Evolutionary conservation across 2,113 vertebrate species (phyloP).

Genomic region (Actenoides lindsayi): DNA sequence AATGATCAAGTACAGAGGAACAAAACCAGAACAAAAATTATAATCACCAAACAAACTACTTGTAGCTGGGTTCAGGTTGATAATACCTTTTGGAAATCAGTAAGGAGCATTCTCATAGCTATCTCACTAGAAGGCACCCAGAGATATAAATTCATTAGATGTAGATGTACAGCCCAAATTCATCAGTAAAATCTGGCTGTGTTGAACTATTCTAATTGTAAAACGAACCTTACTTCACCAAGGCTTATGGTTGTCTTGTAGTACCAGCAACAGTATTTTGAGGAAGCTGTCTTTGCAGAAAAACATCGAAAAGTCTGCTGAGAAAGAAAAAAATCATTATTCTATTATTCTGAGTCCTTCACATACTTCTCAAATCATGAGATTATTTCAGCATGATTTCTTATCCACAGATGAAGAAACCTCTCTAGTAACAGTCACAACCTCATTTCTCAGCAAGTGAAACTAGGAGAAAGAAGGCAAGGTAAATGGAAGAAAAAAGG

Average conservation of each 20-base stretch:
- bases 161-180: background rate
- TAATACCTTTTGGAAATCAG: constrained; percentile 22
- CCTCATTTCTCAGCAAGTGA: background rate
- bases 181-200: background rate
- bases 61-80: background rate
- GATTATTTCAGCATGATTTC: background rate
- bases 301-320: background rate
- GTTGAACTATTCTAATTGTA: background rate
- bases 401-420: background rate
- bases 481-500: background rate
- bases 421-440: background rate
- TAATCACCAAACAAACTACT: background rate
- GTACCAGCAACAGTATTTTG: background rate
- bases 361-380: background rate
- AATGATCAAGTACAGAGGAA: background rate
- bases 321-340: background rate
- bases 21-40: background rate
- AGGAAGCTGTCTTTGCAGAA: background rate
- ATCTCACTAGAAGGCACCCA: background rate
- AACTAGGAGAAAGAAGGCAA: background rate
- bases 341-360: background rate
- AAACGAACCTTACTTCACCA: background rate
- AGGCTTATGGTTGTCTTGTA: background rate
- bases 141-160: background rate
- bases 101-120: background rate